A percentile compares a stretch with the other conserved stretches of the same genome.
Conservation (phyloP, 2,113 vertebrate species). For the Chamaea fasciata region DNA sequence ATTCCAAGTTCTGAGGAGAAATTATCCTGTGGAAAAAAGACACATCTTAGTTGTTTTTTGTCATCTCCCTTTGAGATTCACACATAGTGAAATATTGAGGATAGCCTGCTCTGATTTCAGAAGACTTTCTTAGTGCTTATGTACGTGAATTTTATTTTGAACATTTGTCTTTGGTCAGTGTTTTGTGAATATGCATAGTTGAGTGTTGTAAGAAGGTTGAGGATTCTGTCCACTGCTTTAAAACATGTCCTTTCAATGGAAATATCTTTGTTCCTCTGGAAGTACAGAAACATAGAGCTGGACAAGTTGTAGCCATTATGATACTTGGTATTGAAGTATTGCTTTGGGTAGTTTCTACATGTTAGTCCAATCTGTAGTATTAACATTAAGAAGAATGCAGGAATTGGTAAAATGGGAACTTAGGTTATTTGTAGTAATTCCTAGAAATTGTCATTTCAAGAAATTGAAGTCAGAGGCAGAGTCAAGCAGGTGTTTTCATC, state of each 20-base stretch:
- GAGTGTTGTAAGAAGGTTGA: neutral
- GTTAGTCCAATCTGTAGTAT: neutral
- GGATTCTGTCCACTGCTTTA: neutral
- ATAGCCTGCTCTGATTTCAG: neutral
- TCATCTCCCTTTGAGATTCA: neutral
- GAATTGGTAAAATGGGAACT: neutral
- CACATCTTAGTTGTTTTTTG: neutral
- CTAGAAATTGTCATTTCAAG: neutral
- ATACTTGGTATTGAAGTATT: neutral
- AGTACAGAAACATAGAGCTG: neutral
- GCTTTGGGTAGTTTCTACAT: neutral
- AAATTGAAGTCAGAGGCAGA: neutral
- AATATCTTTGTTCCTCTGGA: neutral
- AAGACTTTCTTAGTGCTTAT: neutral
- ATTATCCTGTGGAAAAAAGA: neutral
- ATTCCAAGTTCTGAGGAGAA: neutral
- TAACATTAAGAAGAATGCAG: neutral
- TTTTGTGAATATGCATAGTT: neutral
- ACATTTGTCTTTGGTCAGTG: neutral
- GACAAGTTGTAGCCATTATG: neutral
- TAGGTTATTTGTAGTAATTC: neutral
- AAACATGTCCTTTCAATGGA: neutral
- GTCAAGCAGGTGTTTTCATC: neutral
- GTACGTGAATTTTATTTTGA: neutral
- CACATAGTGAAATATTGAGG: neutral